phyloP scores from a whole-genome alignment of 2,113 vertebrate species.

The Orycteropus afer region DNA sequence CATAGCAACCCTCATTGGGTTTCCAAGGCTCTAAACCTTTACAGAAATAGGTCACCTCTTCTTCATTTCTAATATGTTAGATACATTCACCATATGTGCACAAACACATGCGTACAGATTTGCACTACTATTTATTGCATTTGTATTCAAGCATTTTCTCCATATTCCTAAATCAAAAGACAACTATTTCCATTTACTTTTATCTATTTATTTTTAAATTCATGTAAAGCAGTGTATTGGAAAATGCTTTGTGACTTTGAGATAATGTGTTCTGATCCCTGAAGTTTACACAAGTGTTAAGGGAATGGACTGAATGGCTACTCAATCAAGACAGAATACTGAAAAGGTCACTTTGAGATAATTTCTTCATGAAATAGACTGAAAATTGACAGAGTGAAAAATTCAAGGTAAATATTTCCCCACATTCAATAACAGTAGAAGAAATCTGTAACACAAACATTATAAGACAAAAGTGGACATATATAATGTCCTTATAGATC shows the following conservation, averaged over 20 bases:
- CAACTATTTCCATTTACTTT: background rate
- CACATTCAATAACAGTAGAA: background rate
- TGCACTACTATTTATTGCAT: background rate
- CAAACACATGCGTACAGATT: fast-evolving
- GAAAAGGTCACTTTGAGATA: background rate
- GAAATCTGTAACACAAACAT: background rate
- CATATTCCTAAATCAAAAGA: background rate
- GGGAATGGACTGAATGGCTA: background rate
- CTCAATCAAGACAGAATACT: background rate
- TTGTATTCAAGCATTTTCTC: background rate
- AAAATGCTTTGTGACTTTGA: background rate
- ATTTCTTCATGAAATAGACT: background rate
- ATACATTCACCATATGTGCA: background rate
- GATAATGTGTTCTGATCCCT: background rate
- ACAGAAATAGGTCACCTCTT: no score
- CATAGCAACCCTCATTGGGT: no score
- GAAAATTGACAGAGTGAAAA: background rate
- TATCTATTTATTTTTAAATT: background rate
- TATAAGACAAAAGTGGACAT: background rate
- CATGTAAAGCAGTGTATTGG: background rate
- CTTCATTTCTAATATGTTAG: background rate
- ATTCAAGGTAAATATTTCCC: background rate
- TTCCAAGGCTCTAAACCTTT: no score
- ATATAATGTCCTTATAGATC: background rate
- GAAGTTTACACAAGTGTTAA: background rate